Evolutionary conservation across 2,797 vertebrate species (phyloP).

Genomic region (Tamandua tetradactyla): DNA sequence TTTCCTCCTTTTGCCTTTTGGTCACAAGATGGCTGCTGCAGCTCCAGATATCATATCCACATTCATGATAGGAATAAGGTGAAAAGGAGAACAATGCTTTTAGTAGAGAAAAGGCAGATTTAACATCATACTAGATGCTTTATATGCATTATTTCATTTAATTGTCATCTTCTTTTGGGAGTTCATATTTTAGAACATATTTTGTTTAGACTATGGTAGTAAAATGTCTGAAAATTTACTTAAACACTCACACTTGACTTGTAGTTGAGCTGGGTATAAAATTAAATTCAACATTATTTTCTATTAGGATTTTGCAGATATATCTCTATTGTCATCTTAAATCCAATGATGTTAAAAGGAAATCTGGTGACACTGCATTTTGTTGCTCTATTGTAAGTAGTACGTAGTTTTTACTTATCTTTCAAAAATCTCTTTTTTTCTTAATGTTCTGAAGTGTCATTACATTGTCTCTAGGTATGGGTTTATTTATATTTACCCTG

Average conservation of each 20-base stretch:
- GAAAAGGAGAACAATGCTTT: neutral
- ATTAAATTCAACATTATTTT: conserved; percentile 51
- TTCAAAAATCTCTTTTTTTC: neutral
- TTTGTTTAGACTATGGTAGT: neutral
- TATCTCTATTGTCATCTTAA: neutral
- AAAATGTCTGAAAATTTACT: conserved; percentile 45
- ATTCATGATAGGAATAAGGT: conserved; percentile 21
- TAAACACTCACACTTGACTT: neutral
- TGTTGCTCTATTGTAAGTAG: neutral
- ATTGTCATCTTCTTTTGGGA: conserved; percentile 2
- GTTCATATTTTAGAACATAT: conserved; percentile 16
- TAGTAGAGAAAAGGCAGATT: neutral
- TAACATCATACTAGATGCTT: neutral
- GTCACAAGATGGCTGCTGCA: neutral
- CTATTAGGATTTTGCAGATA: neutral
- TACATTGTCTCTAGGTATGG: neutral
- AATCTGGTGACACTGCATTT: neutral
- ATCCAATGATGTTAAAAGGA: neutral
- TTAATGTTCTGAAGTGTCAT: neutral
- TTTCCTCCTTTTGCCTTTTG: neutral
- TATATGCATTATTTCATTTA: neutral
- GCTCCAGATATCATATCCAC: neutral
- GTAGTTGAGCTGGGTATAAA: conserved; percentile 54
- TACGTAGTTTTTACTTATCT: neutral
- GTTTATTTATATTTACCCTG: conserved; percentile 24